A percentile compares a stretch with the other conserved stretches of the same genome.
These are phyloP conservation scores for Drosophila nr. fundita DNA, from an alignment of 2,888 invertebrate genomes.

Conservation along the genomic window DNA sequence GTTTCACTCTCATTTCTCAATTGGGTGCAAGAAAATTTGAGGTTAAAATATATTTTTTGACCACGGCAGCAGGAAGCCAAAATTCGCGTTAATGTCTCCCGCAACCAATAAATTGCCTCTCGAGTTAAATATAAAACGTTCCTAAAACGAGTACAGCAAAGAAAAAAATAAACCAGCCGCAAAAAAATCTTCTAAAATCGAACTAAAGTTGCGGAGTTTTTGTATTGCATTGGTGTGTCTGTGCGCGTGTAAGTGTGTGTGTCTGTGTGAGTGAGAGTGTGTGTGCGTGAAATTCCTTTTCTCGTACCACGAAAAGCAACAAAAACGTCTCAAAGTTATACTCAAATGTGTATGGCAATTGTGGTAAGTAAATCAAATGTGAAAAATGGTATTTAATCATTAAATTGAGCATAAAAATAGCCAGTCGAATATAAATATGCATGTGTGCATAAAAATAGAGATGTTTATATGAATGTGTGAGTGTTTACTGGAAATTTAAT, in stretches of 20 bases:
- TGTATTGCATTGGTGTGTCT: slow-evolving; percentile 18
- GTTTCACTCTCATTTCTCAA: slow-evolving; percentile 13
- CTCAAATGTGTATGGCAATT: slow-evolving; percentile 93
- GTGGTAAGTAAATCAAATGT: slow-evolving; percentile 87
- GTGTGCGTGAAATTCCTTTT: slow-evolving; percentile 60
- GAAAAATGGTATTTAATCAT: neutral
- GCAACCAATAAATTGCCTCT: slow-evolving; percentile 28
- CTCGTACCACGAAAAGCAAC: slow-evolving; percentile 64
- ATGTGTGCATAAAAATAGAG: neutral
- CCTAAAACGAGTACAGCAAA: slow-evolving; percentile 26
- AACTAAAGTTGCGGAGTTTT: slow-evolving; percentile 49
- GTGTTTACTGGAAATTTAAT: slow-evolving; percentile 3
- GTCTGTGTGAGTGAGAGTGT: slow-evolving; percentile 25
- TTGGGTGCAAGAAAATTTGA: slow-evolving; percentile 60
- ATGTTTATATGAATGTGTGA: neutral
- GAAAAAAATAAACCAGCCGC: neutral
- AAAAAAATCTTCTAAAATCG: slow-evolving; percentile 36
- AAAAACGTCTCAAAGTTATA: slow-evolving; percentile 79
- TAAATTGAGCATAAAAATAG: neutral
- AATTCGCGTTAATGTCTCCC: slow-evolving; percentile 65
- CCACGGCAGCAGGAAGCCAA: slow-evolving; percentile 65
- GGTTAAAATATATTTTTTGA: slow-evolving; percentile 65
- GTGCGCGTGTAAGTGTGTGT: slow-evolving; percentile 13
- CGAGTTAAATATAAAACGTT: slow-evolving; percentile 56
- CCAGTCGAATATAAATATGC: slow-evolving; percentile 1